These are phyloP conservation scores for Lamellibrachia satsuma DNA, from an alignment of 2,888 invertebrate species.

Conservation along the genomic window DNA sequence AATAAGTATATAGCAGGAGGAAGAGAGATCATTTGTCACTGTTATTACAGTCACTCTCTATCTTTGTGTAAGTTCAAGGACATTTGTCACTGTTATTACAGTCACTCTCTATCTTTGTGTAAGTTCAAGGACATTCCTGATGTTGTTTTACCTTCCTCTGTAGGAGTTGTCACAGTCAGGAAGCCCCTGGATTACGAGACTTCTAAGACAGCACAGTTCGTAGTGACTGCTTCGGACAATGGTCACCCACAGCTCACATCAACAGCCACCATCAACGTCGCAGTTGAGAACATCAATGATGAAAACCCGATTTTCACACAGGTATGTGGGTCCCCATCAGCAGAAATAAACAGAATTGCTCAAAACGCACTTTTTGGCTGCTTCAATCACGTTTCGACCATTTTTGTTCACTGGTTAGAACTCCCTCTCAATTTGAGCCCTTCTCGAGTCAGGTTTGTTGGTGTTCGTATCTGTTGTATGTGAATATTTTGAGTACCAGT, in stretches of 20 bases:
- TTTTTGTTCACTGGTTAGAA: not conserved
- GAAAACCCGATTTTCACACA: constrained; percentile 80
- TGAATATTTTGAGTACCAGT: no score
- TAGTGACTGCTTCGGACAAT: constrained; percentile 83
- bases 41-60: no score
- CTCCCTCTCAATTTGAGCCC: no score
- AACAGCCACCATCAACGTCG: constrained; percentile 80
- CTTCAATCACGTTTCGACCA: not conserved
- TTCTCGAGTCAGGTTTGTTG: no score
- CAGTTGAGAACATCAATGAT: constrained; percentile 85
- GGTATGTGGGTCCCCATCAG: constrained; percentile 38
- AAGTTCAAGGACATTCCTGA: no score
- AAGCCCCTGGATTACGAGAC: constrained; percentile 86
- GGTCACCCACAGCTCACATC: constrained; percentile 86
- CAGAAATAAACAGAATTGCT: not conserved
- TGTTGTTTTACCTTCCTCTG: not conserved
- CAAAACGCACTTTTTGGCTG: not conserved
- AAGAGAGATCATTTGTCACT: no score
- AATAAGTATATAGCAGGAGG: no score
- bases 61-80: no score
- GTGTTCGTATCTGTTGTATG: no score
- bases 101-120: no score
- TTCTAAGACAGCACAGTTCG: constrained; percentile 79
- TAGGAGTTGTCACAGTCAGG: constrained; percentile 80
- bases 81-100: no score